Conservation (phyloP, 2,113 vertebrate species). For the Albula goreensis region DNA sequence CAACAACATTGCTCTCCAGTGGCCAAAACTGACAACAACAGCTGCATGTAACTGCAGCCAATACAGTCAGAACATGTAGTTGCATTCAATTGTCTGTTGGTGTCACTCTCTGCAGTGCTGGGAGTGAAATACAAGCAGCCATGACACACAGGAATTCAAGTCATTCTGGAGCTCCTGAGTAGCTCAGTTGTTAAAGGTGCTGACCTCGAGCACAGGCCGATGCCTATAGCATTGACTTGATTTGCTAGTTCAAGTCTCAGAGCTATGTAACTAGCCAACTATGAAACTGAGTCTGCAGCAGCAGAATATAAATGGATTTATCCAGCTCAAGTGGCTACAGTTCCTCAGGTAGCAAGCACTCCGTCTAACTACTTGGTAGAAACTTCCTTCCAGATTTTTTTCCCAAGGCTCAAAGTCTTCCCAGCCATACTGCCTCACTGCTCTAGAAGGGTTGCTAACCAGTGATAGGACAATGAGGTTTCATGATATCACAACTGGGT, state of each 20-base stretch:
- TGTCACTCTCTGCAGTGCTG: not conserved
- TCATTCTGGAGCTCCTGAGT: not conserved
- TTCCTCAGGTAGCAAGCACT: too few relatives aligned
- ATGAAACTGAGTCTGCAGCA: not conserved
- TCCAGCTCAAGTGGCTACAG: not conserved
- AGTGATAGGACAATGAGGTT: too few relatives aligned
- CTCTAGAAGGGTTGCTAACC: too few relatives aligned
- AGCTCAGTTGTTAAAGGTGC: not conserved
- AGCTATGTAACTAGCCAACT: not conserved
- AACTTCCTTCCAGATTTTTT: too few relatives aligned
- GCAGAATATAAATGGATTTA: not conserved
- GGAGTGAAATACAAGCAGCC: not conserved
- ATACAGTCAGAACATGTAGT: not conserved
- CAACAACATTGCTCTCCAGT: slow-evolving; percentile 30
- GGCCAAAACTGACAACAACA: slow-evolving; percentile 1
- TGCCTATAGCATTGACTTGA: too few relatives aligned
- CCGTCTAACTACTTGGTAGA: too few relatives aligned
- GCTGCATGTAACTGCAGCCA: not conserved
- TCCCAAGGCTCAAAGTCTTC: too few relatives aligned
- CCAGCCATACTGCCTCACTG: too few relatives aligned
- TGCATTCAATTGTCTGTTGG: not conserved
- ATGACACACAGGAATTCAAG: not conserved
- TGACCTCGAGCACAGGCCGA: not conserved
- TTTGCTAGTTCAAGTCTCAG: too few relatives aligned
- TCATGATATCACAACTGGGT: too few relatives aligned